phyloP scores from a whole-genome alignment of 2,797 vertebrate genomes.

The Pseudomugil gertrudae region DNA sequence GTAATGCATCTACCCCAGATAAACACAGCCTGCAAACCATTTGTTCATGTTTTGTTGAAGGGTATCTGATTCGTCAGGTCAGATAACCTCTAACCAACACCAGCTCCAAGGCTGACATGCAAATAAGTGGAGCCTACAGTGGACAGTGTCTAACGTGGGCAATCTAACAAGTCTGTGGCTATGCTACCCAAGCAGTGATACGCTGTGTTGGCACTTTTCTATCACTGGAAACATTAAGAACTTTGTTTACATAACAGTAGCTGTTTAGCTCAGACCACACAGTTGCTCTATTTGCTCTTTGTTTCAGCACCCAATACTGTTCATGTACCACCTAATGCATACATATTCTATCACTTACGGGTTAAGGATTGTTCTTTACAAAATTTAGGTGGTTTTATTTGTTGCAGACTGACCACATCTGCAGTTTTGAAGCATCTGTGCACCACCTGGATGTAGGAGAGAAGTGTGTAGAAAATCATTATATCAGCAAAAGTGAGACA shows the following conservation, averaged over 20 bases:
- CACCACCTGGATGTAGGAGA: conserved; percentile 64
- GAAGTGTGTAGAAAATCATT: conserved; percentile 59
- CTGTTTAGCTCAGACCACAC: neutral
- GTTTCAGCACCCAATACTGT: neutral
- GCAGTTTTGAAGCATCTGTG: conserved; percentile 79
- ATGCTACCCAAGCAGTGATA: neutral
- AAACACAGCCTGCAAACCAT: neutral
- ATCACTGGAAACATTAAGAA: neutral
- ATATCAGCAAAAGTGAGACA: conserved; percentile 67
- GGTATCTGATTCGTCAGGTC: neutral
- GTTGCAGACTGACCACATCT: conserved; percentile 43
- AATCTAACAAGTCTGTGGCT: neutral
- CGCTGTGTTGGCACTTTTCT: neutral
- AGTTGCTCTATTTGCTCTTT: neutral
- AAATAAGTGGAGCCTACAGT: neutral
- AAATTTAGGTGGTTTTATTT: neutral
- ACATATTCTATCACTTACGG: neutral
- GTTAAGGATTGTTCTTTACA: neutral
- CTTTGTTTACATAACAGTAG: neutral
- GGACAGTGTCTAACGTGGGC: neutral
- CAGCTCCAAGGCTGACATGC: neutral
- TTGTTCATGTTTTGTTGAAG: neutral
- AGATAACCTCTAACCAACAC: neutral
- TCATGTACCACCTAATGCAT: neutral
- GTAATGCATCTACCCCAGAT: neutral